Evolutionary conservation across 2,113 vertebrate genomes (phyloP).

Genomic region (Pogona vitticeps): DNA sequence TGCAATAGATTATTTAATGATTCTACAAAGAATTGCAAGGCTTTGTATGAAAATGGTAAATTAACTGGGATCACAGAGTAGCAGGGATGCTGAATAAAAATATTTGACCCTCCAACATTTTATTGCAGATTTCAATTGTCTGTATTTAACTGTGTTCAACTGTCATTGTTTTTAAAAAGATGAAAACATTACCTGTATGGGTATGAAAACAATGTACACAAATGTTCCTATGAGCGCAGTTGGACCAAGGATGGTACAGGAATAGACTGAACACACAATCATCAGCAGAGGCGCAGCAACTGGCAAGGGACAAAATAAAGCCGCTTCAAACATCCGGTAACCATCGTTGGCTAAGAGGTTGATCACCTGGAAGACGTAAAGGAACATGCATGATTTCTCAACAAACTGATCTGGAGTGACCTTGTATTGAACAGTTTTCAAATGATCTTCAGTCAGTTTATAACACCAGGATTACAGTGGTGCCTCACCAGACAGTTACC

Average conservation of each 20-base stretch:
- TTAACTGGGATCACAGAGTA: no score
- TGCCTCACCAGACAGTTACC: no score
- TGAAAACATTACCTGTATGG: constrained; percentile 74
- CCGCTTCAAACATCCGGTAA: constrained; percentile 80
- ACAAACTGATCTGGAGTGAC: neutral
- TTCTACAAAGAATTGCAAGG: neutral
- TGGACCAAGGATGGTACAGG: constrained; percentile 77
- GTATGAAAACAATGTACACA: constrained; percentile 74
- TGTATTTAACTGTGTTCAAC: neutral
- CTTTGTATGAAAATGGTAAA: neutral
- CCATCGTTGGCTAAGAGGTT: constrained; percentile 81
- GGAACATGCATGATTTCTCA: neutral
- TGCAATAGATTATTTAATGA: constrained; percentile 57
- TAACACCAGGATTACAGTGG: neutral
- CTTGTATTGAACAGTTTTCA: neutral
- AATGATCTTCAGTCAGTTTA: neutral
- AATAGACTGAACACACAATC: constrained; percentile 66
- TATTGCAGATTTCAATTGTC: neutral
- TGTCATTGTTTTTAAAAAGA: neutral
- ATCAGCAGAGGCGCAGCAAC: constrained; percentile 73
- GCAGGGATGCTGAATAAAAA: no score
- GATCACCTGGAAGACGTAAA: constrained; percentile 74
- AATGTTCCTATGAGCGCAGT: constrained; percentile 77
- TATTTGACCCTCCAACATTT: no score
- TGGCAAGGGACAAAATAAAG: constrained; percentile 73